A percentile compares a stretch with the other conserved stretches of the same genome.
Evolutionary conservation across 1,140 invertebrate genomes (phyloP).

Genomic region (Drosophila burlai): DNA sequence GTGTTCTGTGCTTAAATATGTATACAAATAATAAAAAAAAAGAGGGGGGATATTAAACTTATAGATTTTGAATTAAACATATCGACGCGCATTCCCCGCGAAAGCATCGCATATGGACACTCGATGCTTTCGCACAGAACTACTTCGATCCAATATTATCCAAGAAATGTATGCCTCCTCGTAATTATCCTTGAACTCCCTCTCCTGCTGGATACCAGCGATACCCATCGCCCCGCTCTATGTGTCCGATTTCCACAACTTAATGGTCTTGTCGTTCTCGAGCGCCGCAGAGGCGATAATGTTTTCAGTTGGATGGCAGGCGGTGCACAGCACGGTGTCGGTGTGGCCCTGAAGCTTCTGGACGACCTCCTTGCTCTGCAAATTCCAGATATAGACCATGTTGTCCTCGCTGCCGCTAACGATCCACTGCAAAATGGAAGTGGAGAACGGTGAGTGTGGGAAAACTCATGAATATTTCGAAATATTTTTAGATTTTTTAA

Average conservation of each 20-base stretch:
- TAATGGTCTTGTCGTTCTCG: conserved; percentile 99
- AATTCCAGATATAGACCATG: conserved; percentile 99
- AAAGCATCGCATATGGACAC: background rate
- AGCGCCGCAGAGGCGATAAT: conserved; percentile 99
- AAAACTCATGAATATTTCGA: background rate
- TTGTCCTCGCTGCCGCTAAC: conserved; percentile 99
- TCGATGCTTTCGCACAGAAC: background rate
- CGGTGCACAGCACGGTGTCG: conserved; percentile 98
- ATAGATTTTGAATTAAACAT: conserved; percentile 15
- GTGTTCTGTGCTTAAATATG: conserved; percentile 20
- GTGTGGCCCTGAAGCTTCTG: conserved; percentile 98
- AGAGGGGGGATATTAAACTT: conserved; percentile 27
- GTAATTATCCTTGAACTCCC: background rate
- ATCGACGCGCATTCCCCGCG: background rate
- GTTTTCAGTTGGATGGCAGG: conserved; percentile 99
- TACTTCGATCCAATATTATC: conserved; percentile 12
- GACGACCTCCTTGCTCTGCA: conserved; percentile 99
- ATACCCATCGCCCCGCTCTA: conserved; percentile 86
- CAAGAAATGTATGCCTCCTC: conserved; percentile 41
- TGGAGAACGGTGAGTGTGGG: background rate
- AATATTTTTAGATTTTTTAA: background rate
- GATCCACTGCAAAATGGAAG: conserved; percentile 91
- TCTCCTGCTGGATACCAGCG: conserved; percentile 57
- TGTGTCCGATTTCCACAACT: conserved; percentile 99
- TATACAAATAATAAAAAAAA: conserved; percentile 36